Evolutionary conservation across 2,888 invertebrate genomes (phyloP).

Genomic region (Papilio protenor): DNA sequence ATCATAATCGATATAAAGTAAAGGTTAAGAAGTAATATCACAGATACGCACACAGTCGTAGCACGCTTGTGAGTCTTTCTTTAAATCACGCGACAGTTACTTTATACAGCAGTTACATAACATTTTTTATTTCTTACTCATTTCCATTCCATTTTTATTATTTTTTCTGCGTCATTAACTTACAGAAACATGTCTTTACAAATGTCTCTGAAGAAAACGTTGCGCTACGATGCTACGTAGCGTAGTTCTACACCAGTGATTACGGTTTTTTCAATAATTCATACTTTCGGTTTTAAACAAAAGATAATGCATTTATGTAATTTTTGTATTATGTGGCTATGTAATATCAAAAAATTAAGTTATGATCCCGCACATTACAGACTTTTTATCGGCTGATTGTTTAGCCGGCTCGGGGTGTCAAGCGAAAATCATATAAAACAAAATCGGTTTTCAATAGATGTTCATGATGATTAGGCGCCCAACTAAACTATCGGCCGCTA

Average conservation of each 20-base stretch:
- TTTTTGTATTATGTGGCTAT: background rate
- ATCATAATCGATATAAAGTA: constrained; percentile 36
- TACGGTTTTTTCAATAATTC: background rate
- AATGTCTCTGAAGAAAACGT: background rate
- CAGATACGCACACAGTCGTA: background rate
- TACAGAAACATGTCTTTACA: constrained; percentile 5
- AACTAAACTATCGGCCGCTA: too few species aligned
- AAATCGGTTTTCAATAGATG: too few species aligned
- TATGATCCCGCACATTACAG: too few species aligned
- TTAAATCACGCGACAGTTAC: constrained; percentile 16
- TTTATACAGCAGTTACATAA: constrained; percentile 16
- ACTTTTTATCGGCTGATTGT: too few species aligned
- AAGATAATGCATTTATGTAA: background rate
- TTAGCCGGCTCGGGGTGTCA: too few species aligned
- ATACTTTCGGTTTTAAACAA: background rate
- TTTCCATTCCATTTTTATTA: constrained; percentile 15
- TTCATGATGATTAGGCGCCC: too few species aligned
- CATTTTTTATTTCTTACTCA: constrained; percentile 10
- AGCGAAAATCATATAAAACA: too few species aligned
- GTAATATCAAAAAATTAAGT: background rate
- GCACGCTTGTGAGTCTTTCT: background rate
- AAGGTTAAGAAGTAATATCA: constrained; percentile 38
- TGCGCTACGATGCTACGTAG: constrained; percentile 6
- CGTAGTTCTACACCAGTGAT: background rate
- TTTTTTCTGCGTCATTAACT: background rate